A percentile compares a stretch with the other conserved stretches of the same genome.
Evolutionary conservation across 1,140 invertebrate species (phyloP).

Genomic region (Diorhabda sublineata): DNA sequence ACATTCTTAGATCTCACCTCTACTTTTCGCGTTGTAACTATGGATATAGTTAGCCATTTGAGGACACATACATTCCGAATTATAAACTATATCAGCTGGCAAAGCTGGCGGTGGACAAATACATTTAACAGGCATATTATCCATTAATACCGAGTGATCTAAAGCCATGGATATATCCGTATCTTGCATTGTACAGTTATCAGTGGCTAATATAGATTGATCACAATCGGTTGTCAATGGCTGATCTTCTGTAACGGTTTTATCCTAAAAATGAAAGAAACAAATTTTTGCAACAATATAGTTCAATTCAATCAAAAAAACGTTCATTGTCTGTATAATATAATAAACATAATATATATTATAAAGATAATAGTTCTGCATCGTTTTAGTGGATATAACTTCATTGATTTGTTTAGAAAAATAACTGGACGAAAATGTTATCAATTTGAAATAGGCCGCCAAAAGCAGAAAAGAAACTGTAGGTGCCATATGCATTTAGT

Average conservation of each 20-base stretch:
- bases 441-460: too few species aligned
- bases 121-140: conserved; percentile 3
- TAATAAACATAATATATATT: too few species aligned
- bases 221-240: conserved; percentile 6
- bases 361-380: too few species aligned
- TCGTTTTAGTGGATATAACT: too few species aligned
- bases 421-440: too few species aligned
- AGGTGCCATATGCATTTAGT: too few species aligned
- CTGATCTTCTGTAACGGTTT: neutral
- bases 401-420: too few species aligned
- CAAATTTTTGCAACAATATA: too few species aligned
- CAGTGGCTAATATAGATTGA: conserved; percentile 5
- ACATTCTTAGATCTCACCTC: neutral
- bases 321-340: too few species aligned
- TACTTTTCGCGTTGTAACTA: neutral
- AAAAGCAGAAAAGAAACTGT: too few species aligned
- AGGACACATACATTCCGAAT: conserved; percentile 31
- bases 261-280: conserved; percentile 11
- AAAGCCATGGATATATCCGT: conserved; percentile 7
- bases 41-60: conserved; percentile 26
- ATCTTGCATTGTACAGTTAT: conserved; percentile 5
- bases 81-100: conserved; percentile 23
- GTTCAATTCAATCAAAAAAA: too few species aligned
- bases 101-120: conserved; percentile 24
- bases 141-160: neutral